Conservation (phyloP, 2,888 invertebrate species). For the Dorcus hopei region DNA sequence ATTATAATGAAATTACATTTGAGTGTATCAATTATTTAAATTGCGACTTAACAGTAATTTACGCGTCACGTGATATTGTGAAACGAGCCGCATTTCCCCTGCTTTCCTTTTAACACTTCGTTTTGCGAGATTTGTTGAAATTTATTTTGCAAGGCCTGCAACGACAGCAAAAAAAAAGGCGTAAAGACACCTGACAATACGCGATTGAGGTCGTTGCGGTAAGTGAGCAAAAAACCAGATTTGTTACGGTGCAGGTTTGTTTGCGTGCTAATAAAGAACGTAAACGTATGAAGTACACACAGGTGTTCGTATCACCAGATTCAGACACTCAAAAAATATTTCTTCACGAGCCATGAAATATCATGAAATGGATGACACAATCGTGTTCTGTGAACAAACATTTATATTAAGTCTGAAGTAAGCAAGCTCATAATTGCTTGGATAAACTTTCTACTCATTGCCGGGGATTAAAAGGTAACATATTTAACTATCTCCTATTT, state of each 20-base stretch:
- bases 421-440: neutral
- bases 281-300: constrained; percentile 19
- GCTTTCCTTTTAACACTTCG: too few species aligned
- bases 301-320: constrained; percentile 11
- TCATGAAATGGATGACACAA: neutral
- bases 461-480: neutral
- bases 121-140: too few species aligned
- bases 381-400: neutral
- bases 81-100: too few species aligned
- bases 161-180: constrained; percentile 2
- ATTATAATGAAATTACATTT: too few species aligned
- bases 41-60: too few species aligned
- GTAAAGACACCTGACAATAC: constrained; percentile 14
- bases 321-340: constrained; percentile 9
- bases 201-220: constrained; percentile 15
- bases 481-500: too few species aligned
- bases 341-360: neutral
- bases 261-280: constrained; percentile 21
- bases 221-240: constrained; percentile 22
- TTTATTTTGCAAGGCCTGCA: neutral
- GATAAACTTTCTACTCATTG: neutral
- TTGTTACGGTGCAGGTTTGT: constrained; percentile 18
- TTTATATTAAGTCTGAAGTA: neutral
- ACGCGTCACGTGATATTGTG: too few species aligned
- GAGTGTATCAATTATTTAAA: too few species aligned